A percentile compares a stretch with the other conserved stretches of the same genome.
Conservation (phyloP, 2,113 vertebrate species). For the Lophotis ruficrista region DNA sequence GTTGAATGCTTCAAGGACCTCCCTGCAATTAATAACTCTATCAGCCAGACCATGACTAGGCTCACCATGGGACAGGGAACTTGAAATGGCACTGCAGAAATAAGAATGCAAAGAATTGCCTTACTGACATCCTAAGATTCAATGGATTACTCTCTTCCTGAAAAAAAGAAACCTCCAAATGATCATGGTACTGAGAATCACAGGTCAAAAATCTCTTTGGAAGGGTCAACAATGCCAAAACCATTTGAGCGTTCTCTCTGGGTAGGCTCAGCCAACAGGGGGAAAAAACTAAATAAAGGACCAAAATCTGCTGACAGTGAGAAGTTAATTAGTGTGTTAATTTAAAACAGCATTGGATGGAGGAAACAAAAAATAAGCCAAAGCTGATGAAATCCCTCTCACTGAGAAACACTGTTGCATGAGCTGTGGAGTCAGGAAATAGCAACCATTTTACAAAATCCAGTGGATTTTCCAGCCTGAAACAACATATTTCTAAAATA, state of each 20-base stretch:
- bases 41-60: slow-evolving; percentile 92
- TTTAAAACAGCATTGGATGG: neutral
- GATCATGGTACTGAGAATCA: neutral
- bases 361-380: neutral
- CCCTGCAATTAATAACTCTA: slow-evolving; percentile 94
- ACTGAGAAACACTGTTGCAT: neutral
- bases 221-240: neutral
- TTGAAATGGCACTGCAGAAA: slow-evolving; percentile 84
- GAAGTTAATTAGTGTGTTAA: neutral
- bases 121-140: slow-evolving; percentile 12
- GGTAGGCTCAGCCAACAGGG: neutral
- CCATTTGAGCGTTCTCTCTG: neutral
- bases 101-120: slow-evolving; percentile 26
- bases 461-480: neutral
- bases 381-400: neutral
- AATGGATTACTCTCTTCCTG: neutral
- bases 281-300: neutral
- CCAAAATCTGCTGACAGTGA: neutral
- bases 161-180: neutral
- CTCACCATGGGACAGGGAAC: slow-evolving; percentile 91
- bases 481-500: neutral
- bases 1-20: slow-evolving; percentile 93
- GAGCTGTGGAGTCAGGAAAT: neutral
- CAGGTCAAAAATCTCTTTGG: neutral
- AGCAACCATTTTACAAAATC: neutral